Percentiles rank a stretch among this genome's conserved stretches.
Conservation (phyloP, 1,140 invertebrate genomes). For the Oreohelix idahoensis region DNA sequence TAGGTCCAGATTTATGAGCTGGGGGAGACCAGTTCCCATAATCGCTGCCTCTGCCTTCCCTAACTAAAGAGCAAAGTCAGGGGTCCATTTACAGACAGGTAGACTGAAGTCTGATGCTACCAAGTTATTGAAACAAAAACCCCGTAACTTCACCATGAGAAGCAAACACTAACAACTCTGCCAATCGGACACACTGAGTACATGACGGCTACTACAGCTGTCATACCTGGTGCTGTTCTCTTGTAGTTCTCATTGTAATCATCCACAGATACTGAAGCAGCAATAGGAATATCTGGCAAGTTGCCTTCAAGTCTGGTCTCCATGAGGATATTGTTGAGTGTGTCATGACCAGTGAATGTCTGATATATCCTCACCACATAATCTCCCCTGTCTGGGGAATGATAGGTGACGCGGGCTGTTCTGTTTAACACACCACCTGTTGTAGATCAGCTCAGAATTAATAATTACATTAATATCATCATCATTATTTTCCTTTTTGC, state of each 20-base stretch:
- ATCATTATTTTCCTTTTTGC: too few relatives aligned
- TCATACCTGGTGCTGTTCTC: slow-evolving; percentile 77
- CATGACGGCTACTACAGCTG: too few relatives aligned
- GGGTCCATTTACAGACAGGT: too few relatives aligned
- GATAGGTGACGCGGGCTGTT: slow-evolving; percentile 83
- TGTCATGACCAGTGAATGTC: slow-evolving; percentile 80
- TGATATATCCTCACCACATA: slow-evolving; percentile 84
- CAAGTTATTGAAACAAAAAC: too few relatives aligned
- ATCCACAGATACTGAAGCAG: slow-evolving; percentile 80
- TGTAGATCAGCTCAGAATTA: not conserved
- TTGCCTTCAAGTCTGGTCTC: slow-evolving; percentile 85
- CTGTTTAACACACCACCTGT: slow-evolving; percentile 88
- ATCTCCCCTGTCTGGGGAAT: slow-evolving; percentile 75
- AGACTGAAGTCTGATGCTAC: too few relatives aligned
- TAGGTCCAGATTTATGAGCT: too few relatives aligned
- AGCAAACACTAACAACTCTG: too few relatives aligned
- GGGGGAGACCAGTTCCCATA: too few relatives aligned
- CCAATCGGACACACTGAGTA: too few relatives aligned
- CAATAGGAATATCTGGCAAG: slow-evolving; percentile 80
- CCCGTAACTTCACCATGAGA: too few relatives aligned
- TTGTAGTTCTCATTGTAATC: slow-evolving; percentile 90
- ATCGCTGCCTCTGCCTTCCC: too few relatives aligned
- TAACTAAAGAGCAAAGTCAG: too few relatives aligned
- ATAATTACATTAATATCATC: not conserved
- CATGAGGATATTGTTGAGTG: slow-evolving; percentile 88